Percentiles rank a stretch among this genome's conserved stretches.
Conservation (phyloP, 2,797 vertebrate genomes). For the Alca torda region DNA sequence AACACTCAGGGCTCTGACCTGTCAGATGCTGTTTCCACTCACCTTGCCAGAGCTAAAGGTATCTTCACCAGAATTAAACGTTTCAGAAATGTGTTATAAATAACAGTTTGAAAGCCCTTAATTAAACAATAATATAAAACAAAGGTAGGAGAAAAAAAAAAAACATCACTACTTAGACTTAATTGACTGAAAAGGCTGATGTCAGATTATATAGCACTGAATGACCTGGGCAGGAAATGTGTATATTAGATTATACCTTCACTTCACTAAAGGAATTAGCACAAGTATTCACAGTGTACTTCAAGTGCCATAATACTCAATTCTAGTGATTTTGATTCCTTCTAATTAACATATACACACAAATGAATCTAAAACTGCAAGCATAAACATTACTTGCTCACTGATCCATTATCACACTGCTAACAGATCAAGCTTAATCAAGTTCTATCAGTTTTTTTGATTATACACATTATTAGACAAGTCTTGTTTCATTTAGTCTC, state of each 20-base stretch:
- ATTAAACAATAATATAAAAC: neutral
- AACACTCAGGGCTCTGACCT: neutral
- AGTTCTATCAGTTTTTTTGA: conserved; percentile 45
- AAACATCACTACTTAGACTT: neutral
- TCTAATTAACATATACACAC: conserved; percentile 54
- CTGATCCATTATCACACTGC: conserved; percentile 10
- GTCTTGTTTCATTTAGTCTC: conserved; percentile 54
- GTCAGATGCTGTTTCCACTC: neutral
- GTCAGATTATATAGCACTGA: neutral
- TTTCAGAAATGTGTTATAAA: neutral
- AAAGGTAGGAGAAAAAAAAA: neutral
- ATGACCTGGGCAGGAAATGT: neutral
- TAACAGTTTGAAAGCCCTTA: neutral
- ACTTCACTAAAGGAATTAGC: conserved; percentile 13
- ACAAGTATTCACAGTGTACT: conserved; percentile 19
- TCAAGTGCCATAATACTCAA: conserved; percentile 4
- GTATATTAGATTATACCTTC: neutral
- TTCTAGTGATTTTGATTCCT: conserved; percentile 42
- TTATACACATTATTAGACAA: conserved; percentile 64
- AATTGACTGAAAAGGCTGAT: neutral
- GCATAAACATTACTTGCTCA: conserved; percentile 29
- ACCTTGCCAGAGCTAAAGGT: neutral
- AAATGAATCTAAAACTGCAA: conserved; percentile 55
- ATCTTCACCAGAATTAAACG: neutral
- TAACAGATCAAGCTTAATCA: conserved; percentile 57